Conservation (phyloP, 2,797 vertebrate genomes). For the Trachurus trachurus region DNA sequence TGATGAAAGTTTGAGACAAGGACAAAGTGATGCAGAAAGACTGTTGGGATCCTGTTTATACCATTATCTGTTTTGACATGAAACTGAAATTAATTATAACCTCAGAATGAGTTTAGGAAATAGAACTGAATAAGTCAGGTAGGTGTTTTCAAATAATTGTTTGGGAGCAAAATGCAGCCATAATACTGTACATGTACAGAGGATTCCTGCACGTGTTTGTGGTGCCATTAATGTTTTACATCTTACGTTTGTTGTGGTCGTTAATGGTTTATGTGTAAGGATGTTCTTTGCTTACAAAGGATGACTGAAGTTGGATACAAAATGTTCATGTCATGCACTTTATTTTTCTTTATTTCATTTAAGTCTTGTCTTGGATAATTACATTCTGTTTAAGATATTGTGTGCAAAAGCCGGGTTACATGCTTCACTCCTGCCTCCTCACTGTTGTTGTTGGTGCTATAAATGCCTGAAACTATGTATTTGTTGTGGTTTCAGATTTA, state of each 20-base stretch:
- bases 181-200: no score
- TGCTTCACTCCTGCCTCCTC: neutral
- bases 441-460: neutral
- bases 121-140: neutral
- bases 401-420: neutral
- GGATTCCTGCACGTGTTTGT: neutral
- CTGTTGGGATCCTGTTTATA: neutral
- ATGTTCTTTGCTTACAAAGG: neutral
- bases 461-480: neutral
- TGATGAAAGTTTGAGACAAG: constrained; percentile 4
- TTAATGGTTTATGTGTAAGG: neutral
- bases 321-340: neutral
- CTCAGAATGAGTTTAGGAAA: neutral
- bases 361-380: neutral
- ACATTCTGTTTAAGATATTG: neutral
- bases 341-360: neutral
- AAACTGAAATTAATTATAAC: neutral
- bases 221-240: neutral
- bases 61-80: neutral
- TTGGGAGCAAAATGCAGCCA: neutral
- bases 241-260: neutral
- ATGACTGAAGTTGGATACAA: neutral
- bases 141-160: neutral
- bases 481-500: neutral
- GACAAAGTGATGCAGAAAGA: neutral